A percentile compares a stretch with the other conserved stretches of the same genome.
Evolutionary conservation across 1,140 invertebrate species (phyloP).

Genomic region (Stegodyphus dumicola): DNA sequence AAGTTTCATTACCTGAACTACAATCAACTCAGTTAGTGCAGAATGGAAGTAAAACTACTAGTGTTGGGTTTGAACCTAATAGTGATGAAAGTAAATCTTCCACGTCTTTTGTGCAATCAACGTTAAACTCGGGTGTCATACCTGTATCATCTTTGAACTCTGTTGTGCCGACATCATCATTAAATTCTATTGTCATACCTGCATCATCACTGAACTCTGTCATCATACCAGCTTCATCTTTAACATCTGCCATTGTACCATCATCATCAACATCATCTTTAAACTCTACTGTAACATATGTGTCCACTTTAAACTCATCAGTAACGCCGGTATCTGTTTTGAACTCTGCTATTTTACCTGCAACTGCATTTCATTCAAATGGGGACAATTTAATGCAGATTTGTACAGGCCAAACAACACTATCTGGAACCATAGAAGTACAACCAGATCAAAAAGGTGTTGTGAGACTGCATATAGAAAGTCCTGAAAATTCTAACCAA

Average conservation of each 20-base stretch:
- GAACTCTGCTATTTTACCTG: slow-evolving; percentile 45
- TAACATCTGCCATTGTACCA: slow-evolving; percentile 14
- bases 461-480: slow-evolving; percentile 55
- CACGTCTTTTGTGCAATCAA: slow-evolving; percentile 39
- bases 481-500: slow-evolving; percentile 59
- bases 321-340: background rate
- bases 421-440: slow-evolving; percentile 49
- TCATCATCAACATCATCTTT: slow-evolving; percentile 29
- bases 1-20: slow-evolving; percentile 49
- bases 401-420: slow-evolving; percentile 33
- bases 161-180: slow-evolving; percentile 3
- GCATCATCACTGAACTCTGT: slow-evolving; percentile 15
- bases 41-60: slow-evolving; percentile 30
- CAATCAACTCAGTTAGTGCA: slow-evolving; percentile 15
- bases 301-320: slow-evolving; percentile 17
- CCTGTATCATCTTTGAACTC: slow-evolving; percentile 27
- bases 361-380: slow-evolving; percentile 42
- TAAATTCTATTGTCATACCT: background rate
- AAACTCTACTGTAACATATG: slow-evolving; percentile 27
- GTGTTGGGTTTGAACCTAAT: slow-evolving; percentile 7
- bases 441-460: slow-evolving; percentile 57
- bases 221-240: slow-evolving; percentile 19
- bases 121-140: slow-evolving; percentile 14
- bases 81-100: slow-evolving; percentile 42
- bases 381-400: slow-evolving; percentile 50